These are phyloP conservation scores for Ischnus inquisitorius DNA, from an alignment of 2,888 invertebrate genomes.

Conservation along the genomic window DNA sequence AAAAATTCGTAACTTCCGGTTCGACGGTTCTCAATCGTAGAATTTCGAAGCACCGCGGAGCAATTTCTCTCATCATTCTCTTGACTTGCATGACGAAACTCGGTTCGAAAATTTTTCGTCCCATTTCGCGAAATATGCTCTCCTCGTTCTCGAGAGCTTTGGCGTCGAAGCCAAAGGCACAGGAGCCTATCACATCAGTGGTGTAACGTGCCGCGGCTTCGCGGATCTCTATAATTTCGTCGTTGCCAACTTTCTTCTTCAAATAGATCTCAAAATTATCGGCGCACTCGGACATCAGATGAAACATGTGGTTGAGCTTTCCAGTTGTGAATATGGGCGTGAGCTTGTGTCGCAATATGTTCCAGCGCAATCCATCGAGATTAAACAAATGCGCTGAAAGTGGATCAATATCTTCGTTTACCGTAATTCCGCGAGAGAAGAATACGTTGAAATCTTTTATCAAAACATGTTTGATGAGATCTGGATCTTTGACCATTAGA, in stretches of 20 bases:
- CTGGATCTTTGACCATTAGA: slow-evolving; percentile 71
- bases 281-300: slow-evolving; percentile 78
- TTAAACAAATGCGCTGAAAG: slow-evolving; percentile 82
- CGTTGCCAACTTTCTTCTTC: slow-evolving; percentile 73
- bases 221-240: slow-evolving; percentile 53
- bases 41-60: slow-evolving; percentile 71
- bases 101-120: slow-evolving; percentile 74
- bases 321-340: slow-evolving; percentile 86
- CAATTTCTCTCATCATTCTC: slow-evolving; percentile 14
- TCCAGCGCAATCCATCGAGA: slow-evolving; percentile 87
- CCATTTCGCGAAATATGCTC: slow-evolving; percentile 79
- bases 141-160: slow-evolving; percentile 77
- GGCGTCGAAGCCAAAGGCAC: slow-evolving; percentile 83
- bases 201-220: slow-evolving; percentile 80
- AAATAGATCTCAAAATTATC: slow-evolving; percentile 84
- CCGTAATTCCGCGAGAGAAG: slow-evolving; percentile 77
- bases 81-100: slow-evolving; percentile 59
- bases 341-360: slow-evolving; percentile 85
- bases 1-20: slow-evolving; percentile 76
- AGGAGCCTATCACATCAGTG: slow-evolving; percentile 83
- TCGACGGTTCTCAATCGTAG: slow-evolving; percentile 63
- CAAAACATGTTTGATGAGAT: slow-evolving; percentile 82
- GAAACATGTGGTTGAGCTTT: slow-evolving; percentile 86
- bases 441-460: slow-evolving; percentile 84
- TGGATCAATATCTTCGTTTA: slow-evolving; percentile 85